These are phyloP conservation scores for Dufourea novaeangliae DNA, from an alignment of 1,140 invertebrate species.

Conservation along the genomic window DNA sequence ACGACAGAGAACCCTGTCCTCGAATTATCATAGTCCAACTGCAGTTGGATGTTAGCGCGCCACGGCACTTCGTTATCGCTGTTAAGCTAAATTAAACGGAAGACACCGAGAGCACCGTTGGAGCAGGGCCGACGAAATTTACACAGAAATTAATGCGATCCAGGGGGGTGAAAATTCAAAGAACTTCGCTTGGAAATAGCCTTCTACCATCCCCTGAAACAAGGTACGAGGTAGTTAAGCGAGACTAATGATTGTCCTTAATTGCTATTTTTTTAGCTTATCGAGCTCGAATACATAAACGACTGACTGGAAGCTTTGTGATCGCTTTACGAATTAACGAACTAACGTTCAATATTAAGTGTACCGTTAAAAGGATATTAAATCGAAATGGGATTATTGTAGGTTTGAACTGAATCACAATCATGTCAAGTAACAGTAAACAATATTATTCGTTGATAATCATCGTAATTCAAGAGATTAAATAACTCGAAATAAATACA, in stretches of 20 bases:
- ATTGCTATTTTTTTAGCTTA: not conserved
- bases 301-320: not conserved
- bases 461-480: too few relatives aligned
- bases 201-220: too few relatives aligned
- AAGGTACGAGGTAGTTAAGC: too few relatives aligned
- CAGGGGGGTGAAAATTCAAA: slow-evolving; percentile 7
- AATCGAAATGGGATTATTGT: too few relatives aligned
- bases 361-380: too few relatives aligned
- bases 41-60: not conserved
- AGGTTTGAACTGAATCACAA: too few relatives aligned
- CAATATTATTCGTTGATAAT: too few relatives aligned
- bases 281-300: too few relatives aligned
- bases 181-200: not conserved
- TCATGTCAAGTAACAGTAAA: too few relatives aligned
- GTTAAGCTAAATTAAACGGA: slow-evolving; percentile 28
- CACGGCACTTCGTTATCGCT: slow-evolving; percentile 33
- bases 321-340: too few relatives aligned
- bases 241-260: not conserved
- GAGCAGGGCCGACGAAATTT: not conserved
- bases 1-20: not conserved
- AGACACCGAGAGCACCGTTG: not conserved
- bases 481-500: too few relatives aligned
- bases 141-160: not conserved
- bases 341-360: too few relatives aligned
- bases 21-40: slow-evolving; percentile 23